Percentiles rank a stretch among this genome's conserved stretches.
Conservation (phyloP, 2,888 invertebrate genomes). For the Drosophila hamatofila region DNA sequence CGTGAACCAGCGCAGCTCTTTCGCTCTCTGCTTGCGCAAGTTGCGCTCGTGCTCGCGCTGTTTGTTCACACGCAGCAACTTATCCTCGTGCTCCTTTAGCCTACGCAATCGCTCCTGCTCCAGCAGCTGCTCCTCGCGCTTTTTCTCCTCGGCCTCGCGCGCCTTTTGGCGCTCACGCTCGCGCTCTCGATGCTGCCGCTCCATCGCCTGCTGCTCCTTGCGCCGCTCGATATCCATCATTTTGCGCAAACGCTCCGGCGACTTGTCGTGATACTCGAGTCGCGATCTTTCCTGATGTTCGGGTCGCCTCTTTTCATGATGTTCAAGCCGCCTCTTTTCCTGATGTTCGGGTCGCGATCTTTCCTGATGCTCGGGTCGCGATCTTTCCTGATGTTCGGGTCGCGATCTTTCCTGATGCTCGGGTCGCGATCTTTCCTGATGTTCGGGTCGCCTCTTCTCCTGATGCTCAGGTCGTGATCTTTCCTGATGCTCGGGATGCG, state of each 20-base stretch:
- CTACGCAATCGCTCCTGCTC: constrained; percentile 4
- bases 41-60: constrained; percentile 30
- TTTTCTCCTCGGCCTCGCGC: background rate
- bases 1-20: background rate
- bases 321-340: no score
- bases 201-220: constrained; percentile 1
- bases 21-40: background rate
- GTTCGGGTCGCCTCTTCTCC: no score
- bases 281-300: no score
- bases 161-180: background rate
- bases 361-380: no score
- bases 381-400: no score
- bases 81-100: constrained; percentile 10
- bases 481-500: no score
- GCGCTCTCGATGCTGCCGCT: constrained; percentile 2
- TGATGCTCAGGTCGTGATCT: no score
- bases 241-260: constrained; percentile 1
- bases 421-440: no score
- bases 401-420: no score
- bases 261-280: background rate
- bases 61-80: constrained; percentile 22
- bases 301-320: no score
- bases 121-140: background rate
- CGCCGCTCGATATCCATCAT: constrained; percentile 9
- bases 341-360: no score